Evolutionary conservation across 2,113 vertebrate species (phyloP).

Genomic region (Xiphophorus couchianus): DNA sequence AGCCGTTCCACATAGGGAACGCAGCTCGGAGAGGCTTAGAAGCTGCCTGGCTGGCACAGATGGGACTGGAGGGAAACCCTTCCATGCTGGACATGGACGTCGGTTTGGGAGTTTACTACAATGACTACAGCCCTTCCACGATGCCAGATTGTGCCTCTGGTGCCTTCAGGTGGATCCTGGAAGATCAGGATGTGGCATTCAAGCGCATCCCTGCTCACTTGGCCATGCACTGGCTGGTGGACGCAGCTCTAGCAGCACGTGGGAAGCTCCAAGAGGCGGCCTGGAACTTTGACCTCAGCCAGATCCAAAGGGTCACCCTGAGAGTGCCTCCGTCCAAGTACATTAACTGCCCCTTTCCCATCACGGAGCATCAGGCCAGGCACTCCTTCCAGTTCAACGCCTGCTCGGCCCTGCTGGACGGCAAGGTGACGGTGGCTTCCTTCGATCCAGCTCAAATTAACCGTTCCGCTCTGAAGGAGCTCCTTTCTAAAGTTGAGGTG

Average conservation of each 20-base stretch:
- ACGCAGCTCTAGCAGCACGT: conserved; percentile 82
- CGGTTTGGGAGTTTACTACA: conserved; percentile 90
- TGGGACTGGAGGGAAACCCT: conserved; percentile 87
- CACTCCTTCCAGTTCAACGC: conserved; percentile 94
- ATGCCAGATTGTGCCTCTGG: conserved; percentile 66
- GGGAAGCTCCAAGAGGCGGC: conserved; percentile 67
- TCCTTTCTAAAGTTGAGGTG: conserved; percentile 83
- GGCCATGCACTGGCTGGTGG: conserved; percentile 92
- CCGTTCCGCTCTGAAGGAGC: conserved; percentile 72
- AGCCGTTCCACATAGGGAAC: conserved; percentile 91
- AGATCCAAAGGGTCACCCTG: conserved; percentile 80
- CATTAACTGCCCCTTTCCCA: conserved; percentile 84
- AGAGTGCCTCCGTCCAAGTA: conserved; percentile 87
- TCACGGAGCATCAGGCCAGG: conserved; percentile 88
- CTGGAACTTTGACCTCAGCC: conserved; percentile 60
- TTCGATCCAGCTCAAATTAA: conserved; percentile 73
- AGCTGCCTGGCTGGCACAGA: conserved; percentile 84
- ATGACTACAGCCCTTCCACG: conserved; percentile 82
- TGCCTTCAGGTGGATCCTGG: conserved; percentile 85
- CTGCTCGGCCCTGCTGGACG: conserved; percentile 85
- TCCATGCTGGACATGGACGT: conserved; percentile 83
- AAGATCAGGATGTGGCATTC: conserved; percentile 89
- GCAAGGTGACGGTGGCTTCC: conserved; percentile 77
- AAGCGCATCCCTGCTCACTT: conserved; percentile 92
- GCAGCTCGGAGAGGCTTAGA: conserved; percentile 87